Base-by-base conservation (phyloP, 2,888 invertebrate species). In the Conchocele bisecta region DNA sequence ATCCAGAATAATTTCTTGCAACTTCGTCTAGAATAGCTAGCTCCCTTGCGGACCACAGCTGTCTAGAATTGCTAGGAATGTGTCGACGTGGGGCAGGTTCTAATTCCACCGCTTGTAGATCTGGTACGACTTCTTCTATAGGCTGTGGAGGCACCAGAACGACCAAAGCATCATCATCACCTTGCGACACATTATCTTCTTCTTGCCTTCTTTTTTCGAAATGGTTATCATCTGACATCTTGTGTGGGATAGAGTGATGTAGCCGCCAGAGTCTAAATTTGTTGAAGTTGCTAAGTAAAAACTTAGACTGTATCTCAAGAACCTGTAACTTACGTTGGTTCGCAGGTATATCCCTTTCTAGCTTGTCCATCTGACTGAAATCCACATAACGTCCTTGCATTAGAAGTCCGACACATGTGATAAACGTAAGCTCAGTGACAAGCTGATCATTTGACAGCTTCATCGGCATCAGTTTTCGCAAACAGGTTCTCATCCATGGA, bases 261-360 rank as follows among this genome's bases (percentile, higher is more conserved):
- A 58, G 22, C 5, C 58, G 58, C 15, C 22, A 44, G 15, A 58
- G 11, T 22, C 11, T 44, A 20, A 29, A 13, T 24, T 29, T 28
- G 17, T 44, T 42, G 28, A 44, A 28, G 7, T 7, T 13, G 15
- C 37, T 11, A 3, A 58, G 9, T 17, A 28, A n/a, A n/a, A 58
- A 39, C 24, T 44, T 42, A 3, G 31, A 31, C 29, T 22, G 58
- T 15, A 58, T 44, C 33, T 58, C 58, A 17, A 58, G 44, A 17
- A 29, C 42, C 11, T 31, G 29, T 5, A 58, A 24, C 22, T 24
- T 42, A n/a, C 9, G 9, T 29, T 58, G 58, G 7, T 24, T 20
- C 4, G 46, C 28, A 15, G 58, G 58, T 31, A 58, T 31, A 17
- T 42, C 44, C 4, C n/a, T 9, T 7, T 6, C 17, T 4, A 58